phyloP scores from a whole-genome alignment of 2,888 invertebrate species.

The Chesias legatella region DNA sequence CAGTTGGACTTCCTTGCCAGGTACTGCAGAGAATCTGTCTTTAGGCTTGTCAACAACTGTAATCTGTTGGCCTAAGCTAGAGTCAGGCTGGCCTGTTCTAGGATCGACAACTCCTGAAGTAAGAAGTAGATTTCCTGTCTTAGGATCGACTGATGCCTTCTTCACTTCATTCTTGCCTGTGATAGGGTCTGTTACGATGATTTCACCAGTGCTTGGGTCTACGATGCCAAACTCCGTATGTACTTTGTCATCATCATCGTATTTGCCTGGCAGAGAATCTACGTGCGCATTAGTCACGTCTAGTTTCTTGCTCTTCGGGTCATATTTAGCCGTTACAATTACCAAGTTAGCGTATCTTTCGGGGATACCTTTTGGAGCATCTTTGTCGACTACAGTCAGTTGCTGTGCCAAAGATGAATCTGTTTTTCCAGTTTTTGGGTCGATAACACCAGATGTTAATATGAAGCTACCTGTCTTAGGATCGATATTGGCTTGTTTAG shows the following conservation, averaged over 20 bases:
- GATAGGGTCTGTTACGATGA: slow-evolving; percentile 78
- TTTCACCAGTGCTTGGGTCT: slow-evolving; percentile 79
- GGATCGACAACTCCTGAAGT: slow-evolving; percentile 81
- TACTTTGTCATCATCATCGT: slow-evolving; percentile 73
- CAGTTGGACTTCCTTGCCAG: slow-evolving; percentile 75
- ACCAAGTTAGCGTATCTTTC: slow-evolving; percentile 74
- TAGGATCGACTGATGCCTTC: slow-evolving; percentile 83
- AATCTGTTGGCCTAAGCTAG: slow-evolving; percentile 79
- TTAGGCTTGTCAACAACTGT: slow-evolving; percentile 66
- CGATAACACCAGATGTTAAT: slow-evolving; percentile 80
- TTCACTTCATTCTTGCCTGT: slow-evolving; percentile 83
- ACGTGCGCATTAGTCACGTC: slow-evolving; percentile 75
- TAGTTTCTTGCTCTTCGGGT: slow-evolving; percentile 75
- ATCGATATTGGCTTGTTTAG: slow-evolving; percentile 80
- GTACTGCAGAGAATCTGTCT: slow-evolving; percentile 56
- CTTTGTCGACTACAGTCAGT: slow-evolving; percentile 69
- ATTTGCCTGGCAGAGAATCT: slow-evolving; percentile 59
- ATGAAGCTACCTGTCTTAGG: slow-evolving; percentile 79
- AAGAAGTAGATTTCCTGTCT: slow-evolving; percentile 81
- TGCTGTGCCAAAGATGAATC: slow-evolving; percentile 83
- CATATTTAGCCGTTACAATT: slow-evolving; percentile 80
- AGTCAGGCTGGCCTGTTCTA: slow-evolving; percentile 76
- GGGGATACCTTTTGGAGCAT: slow-evolving; percentile 67
- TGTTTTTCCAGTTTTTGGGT: slow-evolving; percentile 82
- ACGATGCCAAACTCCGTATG: slow-evolving; percentile 80